Conservation (phyloP, 2,797 vertebrate species). For the Gymnoscopelus microlampas region DNA sequence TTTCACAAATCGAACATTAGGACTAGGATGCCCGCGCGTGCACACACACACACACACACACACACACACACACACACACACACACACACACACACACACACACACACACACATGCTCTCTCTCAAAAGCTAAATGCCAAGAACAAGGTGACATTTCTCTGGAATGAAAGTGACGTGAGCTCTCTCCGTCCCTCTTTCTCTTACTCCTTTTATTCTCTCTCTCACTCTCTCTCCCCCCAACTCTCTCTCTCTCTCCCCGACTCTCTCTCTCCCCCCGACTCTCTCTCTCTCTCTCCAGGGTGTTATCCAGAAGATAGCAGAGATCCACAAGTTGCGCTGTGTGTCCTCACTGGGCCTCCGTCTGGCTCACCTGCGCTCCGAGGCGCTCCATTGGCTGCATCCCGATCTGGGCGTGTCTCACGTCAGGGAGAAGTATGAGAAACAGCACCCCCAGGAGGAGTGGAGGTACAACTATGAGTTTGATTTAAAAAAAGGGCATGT, state of each 20-base stretch:
- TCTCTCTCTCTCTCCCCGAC: conserved; percentile 28
- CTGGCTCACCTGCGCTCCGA: conserved; percentile 95
- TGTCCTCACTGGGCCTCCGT: conserved; percentile 93
- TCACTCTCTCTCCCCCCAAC: not conserved
- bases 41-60: not conserved
- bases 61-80: not conserved
- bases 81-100: conserved; percentile 11
- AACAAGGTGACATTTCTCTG: not conserved
- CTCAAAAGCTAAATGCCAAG: too few species aligned
- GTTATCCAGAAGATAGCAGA: conserved; percentile 99
- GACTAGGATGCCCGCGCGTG: too few species aligned
- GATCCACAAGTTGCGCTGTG: conserved; percentile 93
- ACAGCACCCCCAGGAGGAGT: conserved; percentile 94
- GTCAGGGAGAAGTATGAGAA: conserved; percentile 95
- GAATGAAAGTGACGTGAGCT: not conserved
- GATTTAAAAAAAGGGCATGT: too few species aligned
- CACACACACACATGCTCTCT: conserved; percentile 7
- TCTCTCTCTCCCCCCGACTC: not conserved
- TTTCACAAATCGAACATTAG: too few species aligned
- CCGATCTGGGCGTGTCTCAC: conserved; percentile 94
- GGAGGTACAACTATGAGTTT: conserved; percentile 86
- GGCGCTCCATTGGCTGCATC: conserved; percentile 96
- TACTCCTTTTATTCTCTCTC: not conserved
- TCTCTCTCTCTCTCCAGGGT: conserved; percentile 80
- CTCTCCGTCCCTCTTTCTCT: not conserved